A percentile compares a stretch with the other conserved stretches of the same genome.
These are phyloP conservation scores for Enchytraeus crypticus DNA, from an alignment of 2,888 invertebrate genomes.

Conservation along the genomic window DNA sequence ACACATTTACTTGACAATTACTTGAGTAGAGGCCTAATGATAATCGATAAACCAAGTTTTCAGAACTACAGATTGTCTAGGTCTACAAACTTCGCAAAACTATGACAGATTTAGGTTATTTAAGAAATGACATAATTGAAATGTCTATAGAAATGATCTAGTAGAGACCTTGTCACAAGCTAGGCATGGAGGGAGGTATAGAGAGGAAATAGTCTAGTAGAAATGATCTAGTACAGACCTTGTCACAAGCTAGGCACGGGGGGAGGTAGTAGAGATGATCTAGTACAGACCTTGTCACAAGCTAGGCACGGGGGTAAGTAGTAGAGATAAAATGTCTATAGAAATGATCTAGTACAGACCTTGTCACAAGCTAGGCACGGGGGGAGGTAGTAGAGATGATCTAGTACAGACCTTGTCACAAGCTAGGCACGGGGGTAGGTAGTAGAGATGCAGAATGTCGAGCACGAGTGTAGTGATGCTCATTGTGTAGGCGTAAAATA, in stretches of 20 bases:
- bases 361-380: not conserved
- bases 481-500: slow-evolving; percentile 58
- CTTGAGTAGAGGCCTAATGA: no score
- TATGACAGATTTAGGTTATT: no score
- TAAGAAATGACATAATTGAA: not conserved
- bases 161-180: no score
- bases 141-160: no score
- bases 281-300: no score
- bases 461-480: slow-evolving; percentile 32
- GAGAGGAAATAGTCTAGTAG: not conserved
- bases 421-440: slow-evolving; percentile 33
- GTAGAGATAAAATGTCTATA: not conserved
- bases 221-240: not conserved
- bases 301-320: not conserved
- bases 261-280: no score
- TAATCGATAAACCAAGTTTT: no score
- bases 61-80: no score
- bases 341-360: not conserved
- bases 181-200: not conserved
- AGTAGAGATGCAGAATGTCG: slow-evolving; percentile 36
- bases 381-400: no score
- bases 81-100: no score
- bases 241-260: not conserved
- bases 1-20: no score
- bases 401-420: slow-evolving; percentile 36